Conservation (phyloP, 2,797 vertebrate species). For the Macropodus opercularis region DNA sequence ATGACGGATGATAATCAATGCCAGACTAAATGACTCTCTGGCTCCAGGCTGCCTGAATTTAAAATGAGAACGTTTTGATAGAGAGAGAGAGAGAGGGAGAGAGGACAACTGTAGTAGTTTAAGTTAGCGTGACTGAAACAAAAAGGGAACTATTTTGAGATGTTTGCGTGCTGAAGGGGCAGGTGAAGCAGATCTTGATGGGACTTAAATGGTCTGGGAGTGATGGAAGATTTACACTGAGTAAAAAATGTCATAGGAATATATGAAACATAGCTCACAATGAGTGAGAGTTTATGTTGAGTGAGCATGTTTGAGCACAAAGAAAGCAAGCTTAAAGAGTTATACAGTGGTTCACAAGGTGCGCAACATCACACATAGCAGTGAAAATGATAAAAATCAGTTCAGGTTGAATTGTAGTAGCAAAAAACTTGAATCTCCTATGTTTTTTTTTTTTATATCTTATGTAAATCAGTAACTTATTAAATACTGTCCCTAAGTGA, state of each 20-base stretch:
- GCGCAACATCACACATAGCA: too few species aligned
- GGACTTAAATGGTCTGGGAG: constrained; percentile 31
- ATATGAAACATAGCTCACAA: constrained; percentile 15
- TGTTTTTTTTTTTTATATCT: not conserved
- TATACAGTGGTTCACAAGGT: not conserved
- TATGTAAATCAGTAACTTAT: not conserved
- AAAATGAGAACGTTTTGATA: not conserved
- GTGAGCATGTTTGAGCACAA: too few species aligned
- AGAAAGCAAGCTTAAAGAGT: too few species aligned
- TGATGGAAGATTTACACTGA: constrained; percentile 12
- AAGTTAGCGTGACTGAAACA: constrained; percentile 15
- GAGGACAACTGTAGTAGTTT: constrained; percentile 1
- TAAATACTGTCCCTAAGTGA: not conserved
- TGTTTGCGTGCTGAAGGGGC: not conserved
- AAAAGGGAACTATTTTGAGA: constrained; percentile 26
- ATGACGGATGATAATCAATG: constrained; percentile 27
- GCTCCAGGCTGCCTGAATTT: constrained; percentile 36
- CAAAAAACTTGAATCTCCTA: too few species aligned
- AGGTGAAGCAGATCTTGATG: constrained; percentile 27
- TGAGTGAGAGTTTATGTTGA: constrained; percentile 2
- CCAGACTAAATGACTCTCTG: constrained; percentile 30
- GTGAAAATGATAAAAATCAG: too few species aligned
- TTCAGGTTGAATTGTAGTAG: too few species aligned
- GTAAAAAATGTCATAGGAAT: constrained; percentile 18
- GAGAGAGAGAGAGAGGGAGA: constrained; percentile 3